Evolutionary conservation across 2,888 invertebrate species (phyloP), one percentile per base, ranked within the genome.

Genomic region (Microctonus hyperodae): DNA sequence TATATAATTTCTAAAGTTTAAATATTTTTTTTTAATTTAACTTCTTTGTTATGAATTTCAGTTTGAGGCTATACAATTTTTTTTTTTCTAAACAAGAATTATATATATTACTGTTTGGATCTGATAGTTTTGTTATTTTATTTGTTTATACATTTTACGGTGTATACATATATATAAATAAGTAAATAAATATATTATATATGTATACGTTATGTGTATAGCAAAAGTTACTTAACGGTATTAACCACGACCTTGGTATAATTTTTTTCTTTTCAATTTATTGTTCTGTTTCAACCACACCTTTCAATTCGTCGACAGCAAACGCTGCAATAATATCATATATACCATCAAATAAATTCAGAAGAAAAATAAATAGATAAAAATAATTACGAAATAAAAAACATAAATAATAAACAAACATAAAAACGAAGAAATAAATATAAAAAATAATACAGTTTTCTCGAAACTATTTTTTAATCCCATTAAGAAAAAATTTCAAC

Each of bases 241-340:
- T 40, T 58, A 58, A 23, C 58, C 58, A 9, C 58, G 58, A 58
- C 58, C 58, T 58, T 58, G 58, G 40, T 58, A 44, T 44, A 16
- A 44, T 44, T 44, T 44, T 44, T 16, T n/a, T 44, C 35, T 37
- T 37, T n/a, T n/a, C n/a, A n/a, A n/a, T 37, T 7, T 5, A 31
- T 37, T n/a, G n/a, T 57, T 37, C 20, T 22, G 35, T 23, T 37
- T 37, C 58, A 58, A 58, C 58, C 58, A 22, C 58, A 58, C 58
- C 58, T 58, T 58, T 37, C 23, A 22, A 23, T 7, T 33, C 44
- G 3, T 51, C 5, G 10, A 53, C 28, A 31, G 11, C 56, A 20
- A 7, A 11, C n/a, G 13, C 28, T 33, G 16, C 56, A 25, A 33
- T n/a, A 20, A 56, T 35, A 16, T 13, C 13, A 37, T n/a, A 37